Evolutionary conservation across 2,888 invertebrate genomes (phyloP), one percentile per base, ranked within the genome.

Genomic region (Cerastis rubricosa): DNA sequence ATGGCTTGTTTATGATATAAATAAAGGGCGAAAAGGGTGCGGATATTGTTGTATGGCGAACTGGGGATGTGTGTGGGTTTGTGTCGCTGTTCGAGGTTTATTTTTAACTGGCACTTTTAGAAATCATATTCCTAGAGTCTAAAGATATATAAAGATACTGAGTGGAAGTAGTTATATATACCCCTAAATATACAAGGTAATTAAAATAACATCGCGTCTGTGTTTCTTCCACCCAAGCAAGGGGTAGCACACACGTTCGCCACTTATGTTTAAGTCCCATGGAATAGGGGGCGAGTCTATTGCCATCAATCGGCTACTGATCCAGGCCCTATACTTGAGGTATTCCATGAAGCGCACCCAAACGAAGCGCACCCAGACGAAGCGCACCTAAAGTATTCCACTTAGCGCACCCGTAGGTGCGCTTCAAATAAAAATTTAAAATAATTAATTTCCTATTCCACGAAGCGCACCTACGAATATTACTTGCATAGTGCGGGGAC

Each of bases 1-100:
- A 85, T 81, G 85, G n/a, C 19, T 61, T 85, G 73, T 83, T 85
- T 71, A 72, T 73, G 73, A 51, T 68, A 85, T 71, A 71, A 71
- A 76, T 76, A 76, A 81, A 61, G 85, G 76, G 75, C 19, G n/a
- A 6, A 51, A 69, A 67, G 85, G 76, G 85, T 71, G 73, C 25
- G 61, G 64, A 12, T 59, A 54, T 57, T 59, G 17, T 14, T 43
- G 68, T 69, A 17, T 17, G 35, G 51, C 49, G 40, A 61, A 69
- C 77, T 76, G 59, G 14, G 2, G 25, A 35, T 40, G 43, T 57
- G 35, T 6, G 40, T 4, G 40, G 57, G 35, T 45, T 57, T 71
- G 25, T n/a, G 14, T 49, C 29, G 8, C 6, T 25, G 14, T 25
- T 40, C 5, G 22, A 45, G 14, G 54, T 6, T 35, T 68, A n/a